Percentiles rank a stretch among this genome's conserved stretches.
Conservation (phyloP, 2,888 invertebrate species). For the Anagyrus pseudococci region DNA sequence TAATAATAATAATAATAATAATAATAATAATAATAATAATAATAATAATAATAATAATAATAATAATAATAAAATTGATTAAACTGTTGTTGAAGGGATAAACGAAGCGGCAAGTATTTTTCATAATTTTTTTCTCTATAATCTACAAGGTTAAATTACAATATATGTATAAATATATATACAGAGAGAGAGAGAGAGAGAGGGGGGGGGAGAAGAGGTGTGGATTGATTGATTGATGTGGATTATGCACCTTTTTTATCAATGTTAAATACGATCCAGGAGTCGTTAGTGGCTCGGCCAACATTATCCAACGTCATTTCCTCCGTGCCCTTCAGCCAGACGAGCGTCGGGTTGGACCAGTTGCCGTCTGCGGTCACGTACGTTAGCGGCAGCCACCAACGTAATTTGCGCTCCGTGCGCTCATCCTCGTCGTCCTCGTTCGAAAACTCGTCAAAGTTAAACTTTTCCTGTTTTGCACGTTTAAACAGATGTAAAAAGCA, state of each 20-base stretch:
- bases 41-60: too few species aligned
- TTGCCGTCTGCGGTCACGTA: constrained; percentile 39
- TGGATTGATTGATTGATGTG: constrained; percentile 14
- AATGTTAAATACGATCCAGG: constrained; percentile 54
- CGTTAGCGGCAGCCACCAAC: constrained; percentile 52
- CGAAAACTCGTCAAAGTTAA: constrained; percentile 26
- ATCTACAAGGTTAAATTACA: too few species aligned
- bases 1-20: too few species aligned
- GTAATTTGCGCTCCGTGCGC: constrained; percentile 22
- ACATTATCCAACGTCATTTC: constrained; percentile 41
- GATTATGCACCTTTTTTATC: constrained; percentile 52
- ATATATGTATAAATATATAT: too few species aligned
- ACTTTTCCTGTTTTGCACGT: constrained; percentile 21
- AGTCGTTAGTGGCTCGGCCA: constrained; percentile 27
- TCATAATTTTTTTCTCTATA: too few species aligned
- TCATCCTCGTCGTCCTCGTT: constrained; percentile 14
- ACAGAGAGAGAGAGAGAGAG: too few species aligned
- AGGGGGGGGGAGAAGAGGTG: neutral
- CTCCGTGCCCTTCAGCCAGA: constrained; percentile 46
- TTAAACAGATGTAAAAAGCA: too few species aligned
- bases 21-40: too few species aligned
- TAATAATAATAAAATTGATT: too few species aligned
- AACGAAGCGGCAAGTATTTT: too few species aligned
- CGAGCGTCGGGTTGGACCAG: constrained; percentile 44
- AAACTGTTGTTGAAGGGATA: too few species aligned